Percentiles rank a stretch among this genome's conserved stretches.
These are phyloP conservation scores for Harpagifer antarcticus DNA, from an alignment of 2,797 vertebrate genomes.

Conservation along the genomic window DNA sequence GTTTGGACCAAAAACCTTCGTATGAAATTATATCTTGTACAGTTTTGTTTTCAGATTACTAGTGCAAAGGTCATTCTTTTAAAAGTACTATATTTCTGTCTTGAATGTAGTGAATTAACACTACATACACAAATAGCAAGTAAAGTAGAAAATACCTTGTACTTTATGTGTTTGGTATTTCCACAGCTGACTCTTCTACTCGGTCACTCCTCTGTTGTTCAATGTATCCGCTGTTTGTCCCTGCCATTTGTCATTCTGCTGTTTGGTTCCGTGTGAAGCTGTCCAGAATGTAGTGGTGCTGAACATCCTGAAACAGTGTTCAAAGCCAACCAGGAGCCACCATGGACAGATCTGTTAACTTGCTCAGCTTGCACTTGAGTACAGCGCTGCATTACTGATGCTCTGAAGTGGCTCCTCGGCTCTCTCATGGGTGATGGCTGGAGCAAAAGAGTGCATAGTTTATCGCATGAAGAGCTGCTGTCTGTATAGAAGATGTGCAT, in stretches of 20 bases:
- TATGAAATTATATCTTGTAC: background rate
- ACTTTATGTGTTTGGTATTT: background rate
- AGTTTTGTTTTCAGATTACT: conserved; percentile 15
- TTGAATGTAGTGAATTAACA: background rate
- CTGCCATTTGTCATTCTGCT: conserved; percentile 31
- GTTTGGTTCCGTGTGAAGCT: conserved; percentile 51
- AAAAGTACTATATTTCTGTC: background rate
- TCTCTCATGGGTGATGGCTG: conserved; percentile 27
- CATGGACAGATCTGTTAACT: conserved; percentile 64
- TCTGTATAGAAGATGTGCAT: conserved; percentile 6
- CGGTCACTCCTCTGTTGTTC: background rate
- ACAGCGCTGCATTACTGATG: conserved; percentile 24
- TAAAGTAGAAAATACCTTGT: background rate
- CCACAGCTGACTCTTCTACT: conserved; percentile 3
- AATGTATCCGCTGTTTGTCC: background rate
- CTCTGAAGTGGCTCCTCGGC: conserved; percentile 58
- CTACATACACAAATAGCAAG: background rate
- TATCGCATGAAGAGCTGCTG: conserved; percentile 44
- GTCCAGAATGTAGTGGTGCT: conserved; percentile 65
- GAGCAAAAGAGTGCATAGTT: conserved; percentile 19
- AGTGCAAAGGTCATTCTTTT: conserved; percentile 1
- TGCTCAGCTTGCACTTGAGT: conserved; percentile 31
- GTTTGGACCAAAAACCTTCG: background rate
- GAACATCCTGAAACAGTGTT: conserved; percentile 55
- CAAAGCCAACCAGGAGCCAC: conserved; percentile 55